Conservation (phyloP, 2,113 vertebrate genomes). For the Atlantisia rogersi region DNA sequence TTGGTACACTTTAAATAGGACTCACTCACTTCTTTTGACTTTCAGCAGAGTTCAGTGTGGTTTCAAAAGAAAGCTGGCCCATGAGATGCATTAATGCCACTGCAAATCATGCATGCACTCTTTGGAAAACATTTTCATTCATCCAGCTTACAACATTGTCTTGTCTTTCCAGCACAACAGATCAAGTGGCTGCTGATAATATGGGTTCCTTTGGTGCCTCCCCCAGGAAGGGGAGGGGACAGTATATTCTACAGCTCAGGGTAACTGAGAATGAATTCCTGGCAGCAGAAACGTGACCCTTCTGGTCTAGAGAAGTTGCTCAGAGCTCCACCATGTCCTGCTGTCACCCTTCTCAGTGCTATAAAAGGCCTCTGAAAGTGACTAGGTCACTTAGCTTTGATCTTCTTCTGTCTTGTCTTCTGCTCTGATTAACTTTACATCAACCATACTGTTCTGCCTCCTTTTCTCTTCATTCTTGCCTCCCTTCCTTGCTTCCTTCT, state of each 20-base stretch:
- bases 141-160: neutral
- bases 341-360: neutral
- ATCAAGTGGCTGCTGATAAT: slow-evolving; percentile 3
- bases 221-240: neutral
- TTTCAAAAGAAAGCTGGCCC: neutral
- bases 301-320: neutral
- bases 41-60: neutral
- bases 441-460: neutral
- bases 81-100: neutral
- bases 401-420: neutral
- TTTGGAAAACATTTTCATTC: neutral
- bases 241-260: neutral
- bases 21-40: neutral
- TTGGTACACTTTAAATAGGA: neutral
- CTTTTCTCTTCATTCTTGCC: neutral
- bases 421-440: neutral
- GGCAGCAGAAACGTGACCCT: neutral
- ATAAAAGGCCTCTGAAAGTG: neutral
- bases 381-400: neutral
- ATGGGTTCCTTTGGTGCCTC: neutral
- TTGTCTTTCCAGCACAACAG: neutral
- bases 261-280: neutral
- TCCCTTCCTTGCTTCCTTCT: neutral
- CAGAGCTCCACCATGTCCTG: neutral
- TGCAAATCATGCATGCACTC: neutral